Conservation (phyloP, 2,113 vertebrate genomes). For the Pimephales promelas region DNA sequence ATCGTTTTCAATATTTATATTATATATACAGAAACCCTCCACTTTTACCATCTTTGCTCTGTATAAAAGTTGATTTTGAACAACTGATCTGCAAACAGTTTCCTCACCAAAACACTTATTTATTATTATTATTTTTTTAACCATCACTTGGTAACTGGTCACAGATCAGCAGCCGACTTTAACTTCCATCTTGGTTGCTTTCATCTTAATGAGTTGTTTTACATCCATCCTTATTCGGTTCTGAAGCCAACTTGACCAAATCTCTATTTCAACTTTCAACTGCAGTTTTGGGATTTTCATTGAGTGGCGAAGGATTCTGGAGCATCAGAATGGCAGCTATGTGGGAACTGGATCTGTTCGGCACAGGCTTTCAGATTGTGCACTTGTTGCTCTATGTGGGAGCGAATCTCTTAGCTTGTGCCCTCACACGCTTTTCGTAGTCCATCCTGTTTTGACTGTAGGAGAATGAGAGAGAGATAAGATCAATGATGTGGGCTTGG, state of each 20-base stretch:
- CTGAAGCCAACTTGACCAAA: constrained; percentile 12
- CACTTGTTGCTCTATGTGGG: constrained; percentile 68
- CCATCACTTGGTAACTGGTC: background rate
- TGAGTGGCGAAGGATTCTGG: constrained; percentile 18
- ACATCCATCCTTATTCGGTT: background rate
- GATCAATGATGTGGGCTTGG: background rate
- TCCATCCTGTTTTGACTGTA: constrained; percentile 82
- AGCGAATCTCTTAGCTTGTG: constrained; percentile 81
- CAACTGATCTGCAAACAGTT: background rate
- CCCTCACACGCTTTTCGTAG: constrained; percentile 79
- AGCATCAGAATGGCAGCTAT: background rate
- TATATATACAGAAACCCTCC: constrained; percentile 59
- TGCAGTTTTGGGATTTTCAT: background rate
- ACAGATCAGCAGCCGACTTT: background rate
- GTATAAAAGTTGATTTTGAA: background rate
- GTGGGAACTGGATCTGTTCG: background rate
- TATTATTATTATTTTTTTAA: no score
- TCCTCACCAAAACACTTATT: background rate
- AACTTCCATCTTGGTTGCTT: background rate
- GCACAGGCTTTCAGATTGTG: background rate
- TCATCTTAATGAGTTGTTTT: background rate
- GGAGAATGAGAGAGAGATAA: constrained; percentile 20
- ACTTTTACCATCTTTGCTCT: background rate
- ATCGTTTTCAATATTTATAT: constrained; percentile 69
- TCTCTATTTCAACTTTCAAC: background rate